Evolutionary conservation across 1,140 invertebrate genomes (phyloP), one percentile per base, ranked within the genome.

Genomic region (Drosophila novamexicana): DNA sequence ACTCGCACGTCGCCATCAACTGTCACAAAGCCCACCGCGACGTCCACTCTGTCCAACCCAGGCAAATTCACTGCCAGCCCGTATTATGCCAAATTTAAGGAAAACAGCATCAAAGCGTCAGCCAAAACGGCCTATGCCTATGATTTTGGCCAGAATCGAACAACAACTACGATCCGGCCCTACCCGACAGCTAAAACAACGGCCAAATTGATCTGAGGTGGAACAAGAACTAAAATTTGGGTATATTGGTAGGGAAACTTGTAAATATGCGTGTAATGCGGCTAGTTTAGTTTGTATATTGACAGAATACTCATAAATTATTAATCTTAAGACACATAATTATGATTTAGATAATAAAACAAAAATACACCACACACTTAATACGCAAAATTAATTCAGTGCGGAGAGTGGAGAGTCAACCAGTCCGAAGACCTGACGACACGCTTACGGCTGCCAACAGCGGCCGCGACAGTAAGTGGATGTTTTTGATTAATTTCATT

Each of bases 321-420:
- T 77, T 83, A 79, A 70, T 77, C 8, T 52, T 86, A 88, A 82
- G 72, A 64, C 16, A 67, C 63, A 77, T 77, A 85, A 65, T 77
- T 77, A 85, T 75, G 53, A 85, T 75, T 85, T 61, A 81, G 67
- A 71, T 63, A 85, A 85, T 85, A 85, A 85, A 85, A 85, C 42
- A 53, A 75, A 77, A 75, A 80, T 84, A 71, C 71, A 65, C 45
- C 12, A 57, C 18, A 76, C 29, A 50, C 59, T 18, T 18, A 42
- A 77, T 71, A 44, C 39, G 47, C 65, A 72, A 85, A 77, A 77
- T 77, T 77, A 80, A 85, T 85, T 85, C 50, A 73, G 54, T 69
- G 63, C 65, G 16, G 61, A 42, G 18, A 39, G 10, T 10, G 47
- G 12, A 52, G 10, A 57, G 36, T 12, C 37, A 62, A 78, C 62